Conservation (phyloP, 2,113 vertebrate species). For the Apeltes quadracus region DNA sequence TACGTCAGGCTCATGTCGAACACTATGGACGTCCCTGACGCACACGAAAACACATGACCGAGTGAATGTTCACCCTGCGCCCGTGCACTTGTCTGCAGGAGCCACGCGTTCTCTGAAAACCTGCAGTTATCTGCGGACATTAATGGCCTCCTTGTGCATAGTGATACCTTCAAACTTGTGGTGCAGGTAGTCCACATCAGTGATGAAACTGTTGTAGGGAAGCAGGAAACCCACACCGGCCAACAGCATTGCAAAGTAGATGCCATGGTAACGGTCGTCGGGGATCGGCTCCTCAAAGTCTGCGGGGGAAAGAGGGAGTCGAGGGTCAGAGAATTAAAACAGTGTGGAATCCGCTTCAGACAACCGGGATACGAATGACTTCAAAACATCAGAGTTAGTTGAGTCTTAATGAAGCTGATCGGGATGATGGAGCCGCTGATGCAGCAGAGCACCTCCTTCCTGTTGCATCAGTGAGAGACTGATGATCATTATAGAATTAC, state of each 20-base stretch:
- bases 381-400: slow-evolving; percentile 25
- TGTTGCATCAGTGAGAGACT: not conserved
- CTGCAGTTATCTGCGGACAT: not conserved
- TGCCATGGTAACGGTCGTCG: slow-evolving; percentile 93
- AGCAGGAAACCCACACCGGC: slow-evolving; percentile 97
- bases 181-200: slow-evolving; percentile 96
- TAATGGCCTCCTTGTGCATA: not conserved
- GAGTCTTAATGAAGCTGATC: slow-evolving; percentile 26
- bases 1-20: slow-evolving; percentile 99
- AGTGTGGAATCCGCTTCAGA: slow-evolving; percentile 5
- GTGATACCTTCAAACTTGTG: slow-evolving; percentile 91
- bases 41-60: slow-evolving; percentile 5
- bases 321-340: slow-evolving; percentile 29
- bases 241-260: slow-evolving; percentile 98
- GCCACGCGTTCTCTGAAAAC: not conserved
- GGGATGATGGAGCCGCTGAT: slow-evolving; percentile 18
- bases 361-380: not conserved
- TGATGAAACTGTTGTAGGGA: slow-evolving; percentile 99
- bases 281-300: slow-evolving; percentile 87
- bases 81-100: not conserved
- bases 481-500: not conserved
- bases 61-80: not conserved
- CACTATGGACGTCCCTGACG: slow-evolving; percentile 93
- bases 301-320: slow-evolving; percentile 43
- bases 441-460: not conserved